Evolutionary conservation across 2,797 vertebrate species (phyloP), one percentile per base, ranked within the genome.

Genomic region (Acanthurus lineatus): DNA sequence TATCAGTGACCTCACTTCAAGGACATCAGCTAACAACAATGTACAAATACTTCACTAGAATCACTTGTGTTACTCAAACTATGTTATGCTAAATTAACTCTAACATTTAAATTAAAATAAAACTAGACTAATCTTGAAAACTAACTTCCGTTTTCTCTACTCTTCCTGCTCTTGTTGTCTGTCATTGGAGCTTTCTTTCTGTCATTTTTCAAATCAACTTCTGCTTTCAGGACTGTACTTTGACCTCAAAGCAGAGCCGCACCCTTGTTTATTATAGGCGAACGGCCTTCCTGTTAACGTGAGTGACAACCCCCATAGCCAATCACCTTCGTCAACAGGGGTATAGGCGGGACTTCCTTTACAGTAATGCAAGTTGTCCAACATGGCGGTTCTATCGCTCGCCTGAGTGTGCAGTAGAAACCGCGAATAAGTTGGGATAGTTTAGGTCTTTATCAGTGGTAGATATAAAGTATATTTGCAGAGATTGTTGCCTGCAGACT

Each of bases 381-480:
- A 91, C 79, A 94, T 93, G 94, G 91, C 91, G 91, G 49, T 38
- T 16, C 6, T 68, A 57, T 83, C 44, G 51, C 72, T 88, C 10
- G 76, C 17, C 1, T 86, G 64, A 89, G 61, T 65, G 77, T 59
- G 66, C 42, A 20, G 73, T 74, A 25, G 17, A 76, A 86, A 62
- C 61, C 70, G 76, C 66, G 59, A 7, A 38, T 25, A 85, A 84
- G 47, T 89, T 79, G 1, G 38, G 44, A 6, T 49, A 80, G 69
- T 67, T 73, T 25, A 15, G 15, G 11, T 40, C 2, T 9, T 15
- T 57, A 73, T 64, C 25, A 67, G 71, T 17, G 10, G 7, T 12
- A 28, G 28, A 9, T 7, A 49, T 4, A 12, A 9, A 42, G 17
- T 3, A 14, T 6, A 28, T n/a, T 45, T 2, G 2, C 2, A 11